Evolutionary conservation across 2,888 invertebrate species (phyloP).

Genomic region (Gymnosoma rotundatum): DNA sequence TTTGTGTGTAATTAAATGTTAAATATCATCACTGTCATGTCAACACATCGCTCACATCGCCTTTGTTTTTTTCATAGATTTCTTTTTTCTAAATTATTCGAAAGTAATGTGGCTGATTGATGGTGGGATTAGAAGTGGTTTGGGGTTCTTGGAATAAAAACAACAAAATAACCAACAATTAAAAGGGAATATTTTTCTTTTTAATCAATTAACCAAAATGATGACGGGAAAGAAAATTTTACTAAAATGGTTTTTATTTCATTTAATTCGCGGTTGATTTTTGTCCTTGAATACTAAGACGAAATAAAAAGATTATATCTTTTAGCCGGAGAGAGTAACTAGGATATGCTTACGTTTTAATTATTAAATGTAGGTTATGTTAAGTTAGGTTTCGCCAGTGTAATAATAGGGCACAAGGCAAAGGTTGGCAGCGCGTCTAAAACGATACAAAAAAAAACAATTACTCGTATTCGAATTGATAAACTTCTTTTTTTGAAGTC

Average conservation of each 20-base stretch:
- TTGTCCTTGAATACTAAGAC: too few relatives aligned
- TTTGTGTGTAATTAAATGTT: constrained; percentile 62
- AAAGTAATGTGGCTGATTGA: constrained; percentile 29
- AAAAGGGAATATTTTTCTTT: constrained; percentile 8
- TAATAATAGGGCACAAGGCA: too few relatives aligned
- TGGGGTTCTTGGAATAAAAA: constrained; percentile 16
- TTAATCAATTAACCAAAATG: constrained; percentile 45
- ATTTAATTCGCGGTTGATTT: background rate
- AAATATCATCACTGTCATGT: constrained; percentile 66
- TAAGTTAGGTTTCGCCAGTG: too few relatives aligned
- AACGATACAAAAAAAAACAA: too few relatives aligned
- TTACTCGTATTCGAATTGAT: too few relatives aligned
- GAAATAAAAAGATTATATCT: too few relatives aligned
- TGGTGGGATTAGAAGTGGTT: constrained; percentile 5
- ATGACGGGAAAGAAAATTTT: constrained; percentile 26
- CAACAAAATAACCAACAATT: constrained; percentile 38
- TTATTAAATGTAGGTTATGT: too few relatives aligned
- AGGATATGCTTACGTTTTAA: too few relatives aligned
- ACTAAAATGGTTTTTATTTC: background rate
- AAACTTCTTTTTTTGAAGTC: too few relatives aligned
- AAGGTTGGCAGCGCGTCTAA: too few relatives aligned
- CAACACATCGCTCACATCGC: constrained; percentile 59
- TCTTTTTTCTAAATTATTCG: constrained; percentile 17
- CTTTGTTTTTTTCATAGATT: constrained; percentile 21
- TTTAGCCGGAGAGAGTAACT: too few relatives aligned